Percentiles rank a stretch among this genome's conserved stretches.
Conservation (phyloP, 2,888 invertebrate species). For the Nudaria mundana region DNA sequence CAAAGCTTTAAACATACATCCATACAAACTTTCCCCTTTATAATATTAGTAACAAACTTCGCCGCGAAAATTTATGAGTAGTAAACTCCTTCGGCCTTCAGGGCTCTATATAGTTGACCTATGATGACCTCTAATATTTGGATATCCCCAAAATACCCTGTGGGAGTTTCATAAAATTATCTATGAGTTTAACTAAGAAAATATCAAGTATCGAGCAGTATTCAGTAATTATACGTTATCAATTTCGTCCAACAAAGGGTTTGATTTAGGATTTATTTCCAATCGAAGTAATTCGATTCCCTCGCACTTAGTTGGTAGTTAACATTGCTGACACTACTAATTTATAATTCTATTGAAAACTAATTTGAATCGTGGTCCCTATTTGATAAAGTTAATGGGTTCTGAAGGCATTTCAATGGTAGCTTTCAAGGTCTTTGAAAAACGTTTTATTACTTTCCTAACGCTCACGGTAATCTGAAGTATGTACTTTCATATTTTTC, state of each 20-base stretch:
- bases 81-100: too few relatives aligned
- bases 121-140: neutral
- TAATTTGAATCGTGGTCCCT: constrained; percentile 38
- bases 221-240: constrained; percentile 28
- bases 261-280: constrained; percentile 42
- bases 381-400: constrained; percentile 33
- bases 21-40: too few relatives aligned
- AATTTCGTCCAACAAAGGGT: constrained; percentile 42
- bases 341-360: constrained; percentile 52
- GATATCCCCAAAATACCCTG: neutral
- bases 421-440: constrained; percentile 23
- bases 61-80: too few relatives aligned
- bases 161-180: neutral
- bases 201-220: constrained; percentile 10
- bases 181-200: constrained; percentile 5
- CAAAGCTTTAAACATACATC: too few relatives aligned
- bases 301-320: constrained; percentile 33
- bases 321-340: constrained; percentile 42
- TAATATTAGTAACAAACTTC: too few relatives aligned
- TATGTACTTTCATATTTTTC: neutral
- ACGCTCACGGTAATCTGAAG: constrained; percentile 12
- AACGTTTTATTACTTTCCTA: constrained; percentile 13
- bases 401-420: constrained; percentile 22
- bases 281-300: constrained; percentile 42
- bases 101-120: neutral